Base-by-base conservation (phyloP, 2,113 vertebrate species). In the Prunella himalayana region DNA sequence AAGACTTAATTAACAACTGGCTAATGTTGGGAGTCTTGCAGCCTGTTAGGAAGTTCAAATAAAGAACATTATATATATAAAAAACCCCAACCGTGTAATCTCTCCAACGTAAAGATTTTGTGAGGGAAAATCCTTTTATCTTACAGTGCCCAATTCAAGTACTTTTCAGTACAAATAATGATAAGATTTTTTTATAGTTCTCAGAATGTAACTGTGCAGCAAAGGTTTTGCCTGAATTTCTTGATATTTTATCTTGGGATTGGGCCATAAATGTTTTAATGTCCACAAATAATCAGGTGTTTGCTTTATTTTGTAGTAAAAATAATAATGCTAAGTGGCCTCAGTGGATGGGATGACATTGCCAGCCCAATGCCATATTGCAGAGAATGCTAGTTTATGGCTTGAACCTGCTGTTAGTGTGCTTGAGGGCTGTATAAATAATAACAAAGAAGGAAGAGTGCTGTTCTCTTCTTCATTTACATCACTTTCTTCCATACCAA, bases 1-100 rank as follows among this genome's bases (percentile, higher is more conserved):
- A 81, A 92, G 91, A 93, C 71, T 90, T 96, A 97, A 95, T 95
- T 95, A 96, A 82, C 71, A 90, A 86, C 63, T 78, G 47, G 33
- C 68, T 94, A 56, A 27, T 81, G 81, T 94, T 2, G 18, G 16
- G 88, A 77, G 19, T 93, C 64, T 82, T 24, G 9, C 59, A 77
- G 64, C 47, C 76, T 92, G 7, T 78, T 88, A 80, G 63, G 78
- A 94, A 95, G 72, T 92, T 88, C 59, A 93, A 81, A n/a, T 76
- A 80, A 82, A 83, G 77, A 94, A 73, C 22, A 49, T 75, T 51
- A 90, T 88, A 92, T 72, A 59, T 13, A 22, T 82, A 15, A 53
- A 63, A 27, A 45, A 0, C 0, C 19, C 25, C 15, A 3, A 7
- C 22, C 1, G 1, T 56, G 7, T 75, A 82, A 79, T 57, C 70